phyloP scores from a whole-genome alignment of 2,797 vertebrate genomes.

The Enteromius argenteus region DNA sequence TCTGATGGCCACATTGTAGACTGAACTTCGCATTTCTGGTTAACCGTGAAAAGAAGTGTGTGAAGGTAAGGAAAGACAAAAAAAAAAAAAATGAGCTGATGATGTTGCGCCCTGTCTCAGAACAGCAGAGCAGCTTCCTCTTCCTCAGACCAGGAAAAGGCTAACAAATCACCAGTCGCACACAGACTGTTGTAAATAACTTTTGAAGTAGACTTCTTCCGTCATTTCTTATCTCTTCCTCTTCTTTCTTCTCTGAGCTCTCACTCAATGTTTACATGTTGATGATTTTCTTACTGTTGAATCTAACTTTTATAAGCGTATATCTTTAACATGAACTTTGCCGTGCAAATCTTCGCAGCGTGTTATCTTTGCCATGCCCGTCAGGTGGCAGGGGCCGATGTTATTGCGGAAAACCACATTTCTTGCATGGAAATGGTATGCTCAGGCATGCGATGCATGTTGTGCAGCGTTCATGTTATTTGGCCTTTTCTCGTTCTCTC shows the following conservation, averaged over 20 bases:
- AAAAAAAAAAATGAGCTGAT: constrained; percentile 30
- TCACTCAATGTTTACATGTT: constrained; percentile 94
- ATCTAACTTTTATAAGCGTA: constrained; percentile 90
- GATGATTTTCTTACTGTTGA: constrained; percentile 91
- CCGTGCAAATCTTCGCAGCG: constrained; percentile 72
- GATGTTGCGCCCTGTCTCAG: constrained; percentile 34
- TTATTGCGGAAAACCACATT: constrained; percentile 74
- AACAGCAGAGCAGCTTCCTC: constrained; percentile 43
- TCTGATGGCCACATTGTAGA: constrained; percentile 41
- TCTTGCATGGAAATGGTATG: constrained; percentile 64
- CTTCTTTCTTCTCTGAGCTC: constrained; percentile 61
- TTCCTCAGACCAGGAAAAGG: constrained; percentile 52
- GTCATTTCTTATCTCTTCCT: constrained; percentile 51
- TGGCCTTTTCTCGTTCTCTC: constrained; percentile 26
- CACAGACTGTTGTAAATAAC: constrained; percentile 80
- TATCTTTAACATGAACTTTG: constrained; percentile 86
- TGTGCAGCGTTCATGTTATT: constrained; percentile 33
- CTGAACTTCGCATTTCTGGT: constrained; percentile 34
- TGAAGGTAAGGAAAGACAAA: constrained; percentile 29
- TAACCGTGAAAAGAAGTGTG: background rate
- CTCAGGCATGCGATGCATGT: constrained; percentile 57
- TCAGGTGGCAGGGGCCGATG: constrained; percentile 71
- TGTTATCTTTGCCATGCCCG: constrained; percentile 59
- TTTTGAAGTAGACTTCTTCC: constrained; percentile 76
- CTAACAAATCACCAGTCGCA: constrained; percentile 47